Evolutionary conservation across 2,113 vertebrate genomes (phyloP).

Genomic region (Heloderma charlesbogerti): DNA sequence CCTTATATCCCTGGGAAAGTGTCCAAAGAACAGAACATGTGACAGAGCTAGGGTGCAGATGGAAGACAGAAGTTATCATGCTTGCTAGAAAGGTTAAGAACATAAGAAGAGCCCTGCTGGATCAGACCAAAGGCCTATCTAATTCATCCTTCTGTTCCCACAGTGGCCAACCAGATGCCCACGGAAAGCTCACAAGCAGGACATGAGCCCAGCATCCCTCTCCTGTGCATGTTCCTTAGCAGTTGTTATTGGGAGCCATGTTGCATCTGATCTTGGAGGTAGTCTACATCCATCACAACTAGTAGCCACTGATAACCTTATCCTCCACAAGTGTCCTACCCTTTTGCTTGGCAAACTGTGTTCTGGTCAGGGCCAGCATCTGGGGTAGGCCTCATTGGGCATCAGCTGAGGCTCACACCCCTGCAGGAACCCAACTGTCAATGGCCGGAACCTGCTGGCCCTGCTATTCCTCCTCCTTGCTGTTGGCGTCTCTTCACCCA

Average conservation of each 20-base stretch:
- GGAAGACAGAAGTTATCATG: neutral
- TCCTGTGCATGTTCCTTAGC: neutral
- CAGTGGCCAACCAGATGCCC: neutral
- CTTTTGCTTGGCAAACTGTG: too few species aligned
- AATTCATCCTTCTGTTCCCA: neutral
- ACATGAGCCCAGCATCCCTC: neutral
- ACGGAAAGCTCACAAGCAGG: neutral
- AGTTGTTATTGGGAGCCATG: neutral
- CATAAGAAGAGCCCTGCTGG: neutral
- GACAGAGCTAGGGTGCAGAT: conserved; percentile 6
- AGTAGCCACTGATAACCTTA: too few species aligned
- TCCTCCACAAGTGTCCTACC: neutral
- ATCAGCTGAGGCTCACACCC: too few species aligned
- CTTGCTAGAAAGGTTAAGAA: neutral
- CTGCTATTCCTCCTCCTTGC: too few species aligned
- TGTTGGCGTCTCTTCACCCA: too few species aligned
- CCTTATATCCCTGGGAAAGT: conserved; percentile 17
- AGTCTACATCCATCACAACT: neutral
- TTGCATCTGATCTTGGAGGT: neutral
- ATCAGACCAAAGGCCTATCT: neutral
- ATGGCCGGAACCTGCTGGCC: too few species aligned
- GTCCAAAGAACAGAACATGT: conserved; percentile 10
- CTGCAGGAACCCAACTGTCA: too few species aligned
- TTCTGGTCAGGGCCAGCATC: too few species aligned
- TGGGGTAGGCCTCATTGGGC: too few species aligned